Percentiles rank a stretch among this genome's conserved stretches.
phyloP scores from a whole-genome alignment of 2,888 invertebrate species.

The Deroplatys truncata region DNA sequence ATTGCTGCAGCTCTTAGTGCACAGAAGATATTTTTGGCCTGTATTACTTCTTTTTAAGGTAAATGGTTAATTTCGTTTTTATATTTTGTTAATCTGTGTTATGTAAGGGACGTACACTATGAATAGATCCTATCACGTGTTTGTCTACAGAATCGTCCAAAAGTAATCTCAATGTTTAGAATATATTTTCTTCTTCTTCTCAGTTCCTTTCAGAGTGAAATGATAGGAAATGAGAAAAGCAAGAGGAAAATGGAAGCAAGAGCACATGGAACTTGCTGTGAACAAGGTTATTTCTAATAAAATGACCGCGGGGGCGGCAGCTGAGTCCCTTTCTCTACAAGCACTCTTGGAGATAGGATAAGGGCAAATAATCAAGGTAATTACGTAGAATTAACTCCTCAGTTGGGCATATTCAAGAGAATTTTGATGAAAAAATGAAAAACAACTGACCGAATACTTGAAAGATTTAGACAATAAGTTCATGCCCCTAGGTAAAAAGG shows the following conservation, averaged over 20 bases:
- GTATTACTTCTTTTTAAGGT: too few species aligned
- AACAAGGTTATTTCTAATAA: neutral
- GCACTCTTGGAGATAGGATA: neutral
- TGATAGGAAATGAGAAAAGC: neutral
- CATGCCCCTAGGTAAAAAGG: too few species aligned
- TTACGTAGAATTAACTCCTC: too few species aligned
- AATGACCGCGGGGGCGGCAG: neutral
- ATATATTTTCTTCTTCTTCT: neutral
- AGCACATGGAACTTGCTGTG: neutral
- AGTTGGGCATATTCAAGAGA: neutral
- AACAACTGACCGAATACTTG: neutral
- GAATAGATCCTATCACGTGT: too few species aligned
- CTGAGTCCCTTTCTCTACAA: neutral
- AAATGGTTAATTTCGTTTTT: too few species aligned
- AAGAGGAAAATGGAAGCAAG: neutral
- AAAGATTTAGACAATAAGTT: neutral
- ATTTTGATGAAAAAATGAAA: neutral
- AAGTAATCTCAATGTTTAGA: too few species aligned
- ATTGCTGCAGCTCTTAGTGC: too few species aligned
- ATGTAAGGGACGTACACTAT: too few species aligned
- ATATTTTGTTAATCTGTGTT: too few species aligned
- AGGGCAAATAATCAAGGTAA: neutral
- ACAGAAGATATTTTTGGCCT: too few species aligned
- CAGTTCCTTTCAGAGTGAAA: neutral
- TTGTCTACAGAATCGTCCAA: too few species aligned